Evolutionary conservation across 2,113 vertebrate species (phyloP), one percentile per base, ranked within the genome.

Genomic region (Nerophis lumbriciformis): DNA sequence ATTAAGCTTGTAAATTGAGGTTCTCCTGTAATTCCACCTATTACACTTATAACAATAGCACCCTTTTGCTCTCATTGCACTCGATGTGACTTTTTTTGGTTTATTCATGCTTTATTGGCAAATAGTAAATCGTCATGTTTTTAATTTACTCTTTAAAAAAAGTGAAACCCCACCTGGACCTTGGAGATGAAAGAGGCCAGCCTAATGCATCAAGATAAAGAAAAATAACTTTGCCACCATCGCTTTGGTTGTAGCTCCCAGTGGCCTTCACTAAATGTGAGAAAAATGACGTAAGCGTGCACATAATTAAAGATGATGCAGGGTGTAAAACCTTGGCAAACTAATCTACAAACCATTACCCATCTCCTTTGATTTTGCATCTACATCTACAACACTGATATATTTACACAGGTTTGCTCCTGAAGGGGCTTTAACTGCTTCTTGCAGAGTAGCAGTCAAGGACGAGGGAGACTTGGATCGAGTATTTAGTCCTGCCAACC

Each of bases 401-500:
- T 13, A 59, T n/a, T 37, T 1, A 53, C 59, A 62, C 8, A 36
- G n/a, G 12, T 53, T 56, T 36, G 37, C 65, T n/a, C 53, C 52
- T 67, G 72, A 61, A 68, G 21, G 39, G 52, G 60, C 65, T 51
- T 66, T 53, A 66, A 19, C 9, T 44, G 67, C 59, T 60, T 59
- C 53, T 66, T 61, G 48, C 64, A 68, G 4, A 56, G 13, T 16
- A 13, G 70, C 38, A 56, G 70, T 60, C 53, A 66, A 66, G 38
- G 38, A 39, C 9, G 5, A 50, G 48, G 66, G 67, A 73, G 52
- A 68, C 54, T 58, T 75, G 74, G 63, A 73, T 55, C 53, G 64
- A 65, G 56, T 61, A 63, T 50, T 63, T 75, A 76, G 74, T 70
- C 63, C 49, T 56, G 53, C 61, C 48, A 78, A 66, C 36, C 47